A percentile compares a stretch with the other conserved stretches of the same genome.
These are phyloP conservation scores for Ephestia elutella DNA, from an alignment of 1,140 invertebrate genomes.

Conservation along the genomic window DNA sequence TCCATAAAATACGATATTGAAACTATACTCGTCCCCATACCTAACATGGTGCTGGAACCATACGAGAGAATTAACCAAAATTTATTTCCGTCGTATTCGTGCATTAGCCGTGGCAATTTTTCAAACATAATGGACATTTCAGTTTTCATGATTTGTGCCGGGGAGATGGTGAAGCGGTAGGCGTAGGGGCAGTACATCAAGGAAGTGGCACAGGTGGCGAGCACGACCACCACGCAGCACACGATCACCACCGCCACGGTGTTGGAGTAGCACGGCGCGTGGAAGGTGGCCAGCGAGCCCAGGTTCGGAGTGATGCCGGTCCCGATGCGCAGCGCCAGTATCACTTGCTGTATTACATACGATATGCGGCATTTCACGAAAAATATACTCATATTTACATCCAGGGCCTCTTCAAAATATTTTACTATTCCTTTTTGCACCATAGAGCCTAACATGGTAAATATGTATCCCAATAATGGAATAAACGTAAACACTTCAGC, in stretches of 20 bases:
- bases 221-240: slow-evolving; percentile 22
- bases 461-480: slow-evolving; percentile 30
- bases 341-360: slow-evolving; percentile 29
- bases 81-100: slow-evolving; percentile 31
- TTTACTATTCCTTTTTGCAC: slow-evolving; percentile 49
- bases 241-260: slow-evolving; percentile 37
- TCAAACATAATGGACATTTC: slow-evolving; percentile 41
- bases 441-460: slow-evolving; percentile 53
- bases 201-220: slow-evolving; percentile 31
- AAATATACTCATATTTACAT: slow-evolving; percentile 39
- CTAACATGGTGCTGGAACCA: slow-evolving; percentile 30
- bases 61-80: slow-evolving; percentile 40
- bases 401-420: slow-evolving; percentile 42
- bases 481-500: slow-evolving; percentile 12
- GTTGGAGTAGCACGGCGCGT: slow-evolving; percentile 51
- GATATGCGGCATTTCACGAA: slow-evolving; percentile 27
- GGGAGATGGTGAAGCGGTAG: slow-evolving; percentile 27
- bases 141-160: slow-evolving; percentile 25
- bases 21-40: slow-evolving; percentile 31
- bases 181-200: slow-evolving; percentile 56
- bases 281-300: slow-evolving; percentile 36
- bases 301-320: slow-evolving; percentile 44
- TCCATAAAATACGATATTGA: slow-evolving; percentile 40
- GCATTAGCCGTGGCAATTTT: slow-evolving; percentile 45
- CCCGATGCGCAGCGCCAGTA: slow-evolving; percentile 39